Conservation (phyloP, 1,140 invertebrate species). For the Zaprionus gabonicus region DNA sequence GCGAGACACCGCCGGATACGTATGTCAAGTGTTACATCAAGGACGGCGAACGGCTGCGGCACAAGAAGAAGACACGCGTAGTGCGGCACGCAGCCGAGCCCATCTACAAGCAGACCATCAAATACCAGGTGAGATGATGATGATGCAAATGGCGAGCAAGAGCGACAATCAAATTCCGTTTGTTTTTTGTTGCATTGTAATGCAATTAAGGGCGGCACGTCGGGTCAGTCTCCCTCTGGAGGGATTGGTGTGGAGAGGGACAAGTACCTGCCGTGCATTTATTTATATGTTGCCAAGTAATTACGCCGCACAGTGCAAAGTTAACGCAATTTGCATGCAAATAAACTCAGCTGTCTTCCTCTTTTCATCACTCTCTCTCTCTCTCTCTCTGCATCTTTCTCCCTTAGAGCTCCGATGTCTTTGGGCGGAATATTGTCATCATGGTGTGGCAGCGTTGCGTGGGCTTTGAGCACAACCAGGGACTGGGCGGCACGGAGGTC, state of each 20-base stretch:
- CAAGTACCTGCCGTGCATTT: slow-evolving; percentile 36
- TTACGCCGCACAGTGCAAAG: slow-evolving; percentile 47
- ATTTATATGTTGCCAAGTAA: slow-evolving; percentile 55
- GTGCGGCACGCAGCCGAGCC: slow-evolving; percentile 92
- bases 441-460: slow-evolving; percentile 95
- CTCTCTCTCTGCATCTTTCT: neutral
- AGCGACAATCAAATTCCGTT: slow-evolving; percentile 4
- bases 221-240: neutral
- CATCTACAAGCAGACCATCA: slow-evolving; percentile 93
- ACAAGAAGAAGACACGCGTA: slow-evolving; percentile 95
- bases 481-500: slow-evolving; percentile 93
- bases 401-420: slow-evolving; percentile 89
- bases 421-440: slow-evolving; percentile 89
- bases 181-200: slow-evolving; percentile 56
- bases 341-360: slow-evolving; percentile 17
- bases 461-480: slow-evolving; percentile 94
- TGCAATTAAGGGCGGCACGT: slow-evolving; percentile 64
- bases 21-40: slow-evolving; percentile 97
- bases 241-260: neutral
- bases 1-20: slow-evolving; percentile 89
- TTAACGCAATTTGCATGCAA: slow-evolving; percentile 70
- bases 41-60: slow-evolving; percentile 93
- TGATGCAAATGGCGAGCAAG: slow-evolving; percentile 28
- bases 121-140: slow-evolving; percentile 88
- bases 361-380: neutral